A percentile compares a stretch with the other conserved stretches of the same genome.
Conservation (phyloP, 2,888 invertebrate genomes). For the Anoncus sp. region DNA sequence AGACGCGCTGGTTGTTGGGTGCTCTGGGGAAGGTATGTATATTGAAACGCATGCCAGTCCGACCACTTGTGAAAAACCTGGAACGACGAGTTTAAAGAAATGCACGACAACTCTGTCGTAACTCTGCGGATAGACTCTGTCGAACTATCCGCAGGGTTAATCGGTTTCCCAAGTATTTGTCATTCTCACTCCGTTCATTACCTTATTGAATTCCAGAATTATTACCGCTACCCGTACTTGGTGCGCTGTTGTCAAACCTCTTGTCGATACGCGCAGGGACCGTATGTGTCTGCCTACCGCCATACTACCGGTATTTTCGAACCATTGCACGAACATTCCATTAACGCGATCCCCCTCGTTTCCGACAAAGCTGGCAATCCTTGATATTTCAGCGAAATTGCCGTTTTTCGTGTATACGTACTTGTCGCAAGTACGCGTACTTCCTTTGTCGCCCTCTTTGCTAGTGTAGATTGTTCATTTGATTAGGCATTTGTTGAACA, state of each 20-base stretch:
- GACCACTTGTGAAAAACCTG: too few species aligned
- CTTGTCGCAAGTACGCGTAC: slow-evolving; percentile 14
- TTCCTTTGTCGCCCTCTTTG: slow-evolving; percentile 5
- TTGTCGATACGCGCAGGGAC: too few species aligned
- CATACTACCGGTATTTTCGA: background rate
- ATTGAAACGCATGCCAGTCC: too few species aligned
- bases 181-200: background rate
- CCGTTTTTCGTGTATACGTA: slow-evolving; percentile 18
- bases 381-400: slow-evolving; percentile 12
- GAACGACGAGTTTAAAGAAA: too few species aligned
- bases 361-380: slow-evolving; percentile 6
- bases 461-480: slow-evolving; percentile 10
- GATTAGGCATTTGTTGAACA: background rate
- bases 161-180: slow-evolving; percentile 10
- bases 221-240: slow-evolving; percentile 6
- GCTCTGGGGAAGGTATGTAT: too few species aligned
- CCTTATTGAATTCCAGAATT: background rate
- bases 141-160: too few species aligned
- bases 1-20: too few species aligned
- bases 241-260: background rate
- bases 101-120: too few species aligned
- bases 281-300: background rate
- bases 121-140: too few species aligned
- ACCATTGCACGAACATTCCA: slow-evolving; percentile 20
- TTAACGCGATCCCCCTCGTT: slow-evolving; percentile 7